Conservation (phyloP, 92 coral and sea anemone genomes). For the Umimayanthus kanabou region DNA sequence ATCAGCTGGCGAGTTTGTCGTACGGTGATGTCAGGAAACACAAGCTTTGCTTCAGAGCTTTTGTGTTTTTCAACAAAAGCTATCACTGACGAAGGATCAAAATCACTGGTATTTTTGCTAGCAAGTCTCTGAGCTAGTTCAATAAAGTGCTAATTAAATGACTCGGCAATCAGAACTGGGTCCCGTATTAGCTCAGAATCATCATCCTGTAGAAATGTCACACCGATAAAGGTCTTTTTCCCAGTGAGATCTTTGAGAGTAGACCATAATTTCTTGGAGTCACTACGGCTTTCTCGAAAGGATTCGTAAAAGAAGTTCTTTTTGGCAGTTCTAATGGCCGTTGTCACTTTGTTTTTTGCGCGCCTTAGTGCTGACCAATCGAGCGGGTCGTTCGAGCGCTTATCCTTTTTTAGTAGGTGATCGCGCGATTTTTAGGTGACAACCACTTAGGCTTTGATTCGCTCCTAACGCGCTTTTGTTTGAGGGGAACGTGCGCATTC, state of each 20-base stretch:
- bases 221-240: background rate
- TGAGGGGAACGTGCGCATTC: background rate
- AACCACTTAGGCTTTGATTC: conserved; percentile 46
- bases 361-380: conserved; percentile 44
- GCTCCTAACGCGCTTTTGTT: conserved; percentile 1
- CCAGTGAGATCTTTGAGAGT: too few species aligned
- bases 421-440: conserved; percentile 37
- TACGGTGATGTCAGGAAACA: background rate
- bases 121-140: too few species aligned
- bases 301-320: too few species aligned
- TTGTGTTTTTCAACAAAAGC: conserved; percentile 36
- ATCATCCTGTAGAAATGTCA: background rate
- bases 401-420: conserved; percentile 22
- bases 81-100: conserved; percentile 22
- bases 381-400: conserved; percentile 40
- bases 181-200: conserved; percentile 32
- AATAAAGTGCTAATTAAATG: too few species aligned
- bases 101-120: background rate
- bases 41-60: conserved; percentile 18
- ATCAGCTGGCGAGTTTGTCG: conserved; percentile 35
- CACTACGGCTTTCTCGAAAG: conserved; percentile 36
- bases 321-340: conserved; percentile 48
- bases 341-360: conserved; percentile 34
- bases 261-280: conserved; percentile 49
- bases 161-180: too few species aligned